Evolutionary conservation across 2,113 vertebrate genomes (phyloP).

Genomic region (Onychostruthus taczanowskii): DNA sequence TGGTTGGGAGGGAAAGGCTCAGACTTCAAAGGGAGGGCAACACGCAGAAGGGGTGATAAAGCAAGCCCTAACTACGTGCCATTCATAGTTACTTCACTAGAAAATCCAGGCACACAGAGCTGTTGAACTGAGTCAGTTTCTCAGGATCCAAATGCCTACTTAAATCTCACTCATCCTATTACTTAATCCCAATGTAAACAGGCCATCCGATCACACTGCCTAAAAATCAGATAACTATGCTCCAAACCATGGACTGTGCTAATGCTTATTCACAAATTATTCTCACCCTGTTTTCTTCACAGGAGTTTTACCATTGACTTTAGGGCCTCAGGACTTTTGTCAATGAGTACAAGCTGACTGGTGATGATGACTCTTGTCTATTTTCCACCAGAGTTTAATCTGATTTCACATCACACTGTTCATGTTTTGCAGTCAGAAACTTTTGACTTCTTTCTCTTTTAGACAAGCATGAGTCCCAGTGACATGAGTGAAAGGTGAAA

Average conservation of each 20-base stretch:
- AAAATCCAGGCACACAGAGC: background rate
- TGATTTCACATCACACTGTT: background rate
- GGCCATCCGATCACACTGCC: background rate
- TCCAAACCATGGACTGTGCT: background rate
- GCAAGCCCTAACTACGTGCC: constrained; percentile 6
- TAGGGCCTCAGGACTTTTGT: background rate
- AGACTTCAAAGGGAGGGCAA: constrained; percentile 49
- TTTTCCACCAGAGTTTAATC: background rate
- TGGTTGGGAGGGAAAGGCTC: background rate
- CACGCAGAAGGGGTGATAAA: background rate
- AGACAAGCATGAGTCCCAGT: background rate
- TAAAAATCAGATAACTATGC: background rate
- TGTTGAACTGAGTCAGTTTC: background rate
- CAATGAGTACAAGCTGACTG: background rate
- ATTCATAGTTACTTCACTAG: constrained; percentile 31
- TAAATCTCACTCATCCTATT: background rate
- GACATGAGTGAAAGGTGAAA: background rate
- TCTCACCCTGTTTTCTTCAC: accelerated
- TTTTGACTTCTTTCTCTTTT: background rate
- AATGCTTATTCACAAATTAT: background rate
- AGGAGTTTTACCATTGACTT: background rate
- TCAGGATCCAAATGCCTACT: background rate
- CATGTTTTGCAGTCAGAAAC: background rate
- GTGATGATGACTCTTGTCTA: background rate
- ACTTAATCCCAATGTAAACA: background rate